Evolutionary conservation across 1,140 invertebrate genomes (phyloP).

Genomic region (Atopsyche davidsoni): DNA sequence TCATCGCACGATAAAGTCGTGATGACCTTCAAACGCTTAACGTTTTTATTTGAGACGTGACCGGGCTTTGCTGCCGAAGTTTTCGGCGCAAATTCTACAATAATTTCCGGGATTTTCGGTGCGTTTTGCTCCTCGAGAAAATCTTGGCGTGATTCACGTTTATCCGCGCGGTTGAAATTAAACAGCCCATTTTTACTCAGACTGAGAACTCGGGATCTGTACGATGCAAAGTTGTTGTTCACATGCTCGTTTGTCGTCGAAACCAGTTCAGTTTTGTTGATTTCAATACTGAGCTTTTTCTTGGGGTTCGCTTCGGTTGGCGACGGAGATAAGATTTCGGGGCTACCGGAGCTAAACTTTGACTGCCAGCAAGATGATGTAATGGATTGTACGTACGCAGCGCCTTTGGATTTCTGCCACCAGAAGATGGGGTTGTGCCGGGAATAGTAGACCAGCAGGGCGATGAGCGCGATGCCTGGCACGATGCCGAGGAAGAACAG

Average conservation of each 20-base stretch:
- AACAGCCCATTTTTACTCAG: slow-evolving; percentile 23
- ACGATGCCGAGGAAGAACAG: slow-evolving; percentile 80
- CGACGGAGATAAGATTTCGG: slow-evolving; percentile 12
- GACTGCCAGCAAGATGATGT: slow-evolving; percentile 2
- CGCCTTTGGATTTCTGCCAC: slow-evolving; percentile 60
- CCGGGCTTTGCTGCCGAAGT: too few relatives aligned
- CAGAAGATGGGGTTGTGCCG: slow-evolving; percentile 58
- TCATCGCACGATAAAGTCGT: slow-evolving; percentile 23
- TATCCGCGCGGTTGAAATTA: slow-evolving; percentile 17
- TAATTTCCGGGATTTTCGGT: slow-evolving; percentile 10
- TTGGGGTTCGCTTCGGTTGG: neutral
- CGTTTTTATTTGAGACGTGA: slow-evolving; percentile 36
- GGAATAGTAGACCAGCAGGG: slow-evolving; percentile 67
- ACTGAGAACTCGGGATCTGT: slow-evolving; percentile 23
- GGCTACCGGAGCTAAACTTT: neutral
- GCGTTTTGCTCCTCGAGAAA: neutral
- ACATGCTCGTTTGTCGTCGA: slow-evolving; percentile 61
- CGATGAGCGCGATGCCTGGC: slow-evolving; percentile 58
- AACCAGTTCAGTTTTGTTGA: slow-evolving; percentile 58
- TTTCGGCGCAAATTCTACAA: slow-evolving; percentile 6
- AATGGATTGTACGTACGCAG: slow-evolving; percentile 59
- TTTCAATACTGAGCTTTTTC: slow-evolving; percentile 48
- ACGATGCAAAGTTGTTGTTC: slow-evolving; percentile 28
- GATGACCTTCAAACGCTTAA: slow-evolving; percentile 43
- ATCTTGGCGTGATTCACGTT: slow-evolving; percentile 2